phyloP scores from a whole-genome alignment of 2,113 vertebrate genomes.

The Forbesichthys papilliferus region DNA sequence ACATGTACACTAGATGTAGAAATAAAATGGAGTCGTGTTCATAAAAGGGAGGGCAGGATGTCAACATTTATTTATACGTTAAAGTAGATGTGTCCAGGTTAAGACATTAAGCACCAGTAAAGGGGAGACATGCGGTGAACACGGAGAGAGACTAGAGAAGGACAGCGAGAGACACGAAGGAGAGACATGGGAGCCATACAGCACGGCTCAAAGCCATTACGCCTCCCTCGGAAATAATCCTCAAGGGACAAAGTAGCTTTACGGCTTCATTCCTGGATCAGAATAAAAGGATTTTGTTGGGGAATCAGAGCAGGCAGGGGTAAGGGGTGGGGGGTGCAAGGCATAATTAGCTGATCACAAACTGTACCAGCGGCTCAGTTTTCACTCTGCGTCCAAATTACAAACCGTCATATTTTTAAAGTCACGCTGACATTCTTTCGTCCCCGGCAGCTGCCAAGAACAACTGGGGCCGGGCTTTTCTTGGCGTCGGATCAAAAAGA shows the following conservation, averaged over 20 bases:
- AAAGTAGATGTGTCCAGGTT: conserved; percentile 22
- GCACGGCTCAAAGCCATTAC: conserved; percentile 67
- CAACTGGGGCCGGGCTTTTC: conserved; percentile 89
- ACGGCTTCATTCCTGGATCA: conserved; percentile 72
- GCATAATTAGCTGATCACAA: conserved; percentile 86
- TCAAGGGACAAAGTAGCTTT: conserved; percentile 62
- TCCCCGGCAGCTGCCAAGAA: conserved; percentile 89
- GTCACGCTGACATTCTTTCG: conserved; percentile 96
- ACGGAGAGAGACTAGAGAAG: neutral
- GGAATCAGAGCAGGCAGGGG: conserved; percentile 33
- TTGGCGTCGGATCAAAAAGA: conserved; percentile 91
- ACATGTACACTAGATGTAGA: too few relatives aligned
- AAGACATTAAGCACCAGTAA: conserved; percentile 43
- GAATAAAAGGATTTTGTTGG: conserved; percentile 70
- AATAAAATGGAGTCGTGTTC: too few relatives aligned
- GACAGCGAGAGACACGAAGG: neutral
- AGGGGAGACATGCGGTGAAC: conserved; percentile 39
- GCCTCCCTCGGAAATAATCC: conserved; percentile 73
- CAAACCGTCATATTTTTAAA: conserved; percentile 92
- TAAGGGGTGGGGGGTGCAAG: conserved; percentile 41
- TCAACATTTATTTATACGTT: too few relatives aligned
- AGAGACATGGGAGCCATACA: conserved; percentile 61
- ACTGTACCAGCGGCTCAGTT: conserved; percentile 83
- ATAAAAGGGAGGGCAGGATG: too few relatives aligned
- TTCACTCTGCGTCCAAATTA: conserved; percentile 88